These are phyloP conservation scores for Chondrosia reniformis DNA, from an alignment of 37 sponge, comb jelly and placozoan genomes.

Conservation along the genomic window DNA sequence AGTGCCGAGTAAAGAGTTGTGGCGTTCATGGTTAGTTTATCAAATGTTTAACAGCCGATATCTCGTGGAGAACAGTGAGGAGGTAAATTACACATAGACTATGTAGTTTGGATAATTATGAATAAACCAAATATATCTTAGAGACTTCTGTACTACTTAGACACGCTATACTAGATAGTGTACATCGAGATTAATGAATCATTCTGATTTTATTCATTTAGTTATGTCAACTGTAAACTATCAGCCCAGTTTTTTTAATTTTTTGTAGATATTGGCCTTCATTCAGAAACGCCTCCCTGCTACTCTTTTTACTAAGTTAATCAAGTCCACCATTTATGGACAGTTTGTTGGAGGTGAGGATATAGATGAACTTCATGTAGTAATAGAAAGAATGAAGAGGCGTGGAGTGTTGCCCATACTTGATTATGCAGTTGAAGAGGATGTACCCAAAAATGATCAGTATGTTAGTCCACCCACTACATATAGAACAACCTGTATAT, in stretches of 20 bases:
- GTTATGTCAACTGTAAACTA: too few species aligned
- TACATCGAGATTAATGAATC: too few species aligned
- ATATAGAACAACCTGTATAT: neutral
- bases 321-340: constrained; percentile 82
- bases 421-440: constrained; percentile 89
- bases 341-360: constrained; percentile 92
- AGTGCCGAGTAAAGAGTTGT: constrained; percentile 46
- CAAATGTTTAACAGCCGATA: constrained; percentile 30
- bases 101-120: too few species aligned
- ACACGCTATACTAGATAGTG: too few species aligned
- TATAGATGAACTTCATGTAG: constrained; percentile 32
- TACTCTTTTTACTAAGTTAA: constrained; percentile 41
- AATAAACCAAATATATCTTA: neutral
- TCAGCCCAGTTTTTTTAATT: neutral
- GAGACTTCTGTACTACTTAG: too few species aligned
- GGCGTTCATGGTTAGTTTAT: constrained; percentile 59
- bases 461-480: neutral
- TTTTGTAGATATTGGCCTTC: constrained; percentile 40
- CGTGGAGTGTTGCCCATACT: constrained; percentile 75
- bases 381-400: constrained; percentile 23
- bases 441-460: constrained; percentile 44
- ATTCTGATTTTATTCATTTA: too few species aligned
- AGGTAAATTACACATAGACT: neutral
- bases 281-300: constrained; percentile 31
- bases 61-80: neutral